Evolutionary conservation across 2,888 invertebrate genomes (phyloP).

Genomic region (Zaprionus obscuricornis): DNA sequence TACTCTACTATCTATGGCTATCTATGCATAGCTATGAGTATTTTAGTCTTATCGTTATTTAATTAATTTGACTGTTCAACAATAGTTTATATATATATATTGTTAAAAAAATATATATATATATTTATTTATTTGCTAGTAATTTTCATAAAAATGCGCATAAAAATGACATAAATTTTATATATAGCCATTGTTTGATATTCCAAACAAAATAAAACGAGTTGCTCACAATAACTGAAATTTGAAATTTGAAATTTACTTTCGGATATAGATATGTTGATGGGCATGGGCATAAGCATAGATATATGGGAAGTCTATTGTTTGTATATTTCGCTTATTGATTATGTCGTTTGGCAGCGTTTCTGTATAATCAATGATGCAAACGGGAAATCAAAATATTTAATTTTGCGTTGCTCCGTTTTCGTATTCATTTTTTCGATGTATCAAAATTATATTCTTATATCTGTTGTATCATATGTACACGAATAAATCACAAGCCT

Average conservation of each 20-base stretch:
- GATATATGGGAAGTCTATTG: conserved; percentile 18
- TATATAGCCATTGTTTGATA: conserved; percentile 35
- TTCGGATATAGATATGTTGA: conserved; percentile 4
- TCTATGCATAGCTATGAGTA: too few species aligned
- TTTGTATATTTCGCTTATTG: conserved; percentile 34
- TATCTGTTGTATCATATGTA: too few species aligned
- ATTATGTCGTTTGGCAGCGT: conserved; percentile 41
- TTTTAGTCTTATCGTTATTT: conserved; percentile 56
- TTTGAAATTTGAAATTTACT: conserved; percentile 8
- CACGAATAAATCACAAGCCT: conserved; percentile 54
- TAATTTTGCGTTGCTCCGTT: too few species aligned
- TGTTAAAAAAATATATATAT: too few species aligned
- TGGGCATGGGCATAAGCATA: conserved; percentile 1
- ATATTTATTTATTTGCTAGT: conserved; percentile 42
- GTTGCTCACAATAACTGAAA: conserved; percentile 19
- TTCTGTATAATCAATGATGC: conserved; percentile 2
- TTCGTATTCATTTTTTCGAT: too few species aligned
- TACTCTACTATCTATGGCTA: too few species aligned
- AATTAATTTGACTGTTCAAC: conserved; percentile 49
- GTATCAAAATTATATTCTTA: too few species aligned
- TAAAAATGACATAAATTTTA: conserved; percentile 66
- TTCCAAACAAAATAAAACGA: conserved; percentile 28
- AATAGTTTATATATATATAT: conserved; percentile 24
- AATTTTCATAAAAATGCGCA: conserved; percentile 58
- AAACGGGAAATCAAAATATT: conserved; percentile 38